Conservation (phyloP, 1,140 invertebrate species). For the Lasioglossum baleicum region DNA sequence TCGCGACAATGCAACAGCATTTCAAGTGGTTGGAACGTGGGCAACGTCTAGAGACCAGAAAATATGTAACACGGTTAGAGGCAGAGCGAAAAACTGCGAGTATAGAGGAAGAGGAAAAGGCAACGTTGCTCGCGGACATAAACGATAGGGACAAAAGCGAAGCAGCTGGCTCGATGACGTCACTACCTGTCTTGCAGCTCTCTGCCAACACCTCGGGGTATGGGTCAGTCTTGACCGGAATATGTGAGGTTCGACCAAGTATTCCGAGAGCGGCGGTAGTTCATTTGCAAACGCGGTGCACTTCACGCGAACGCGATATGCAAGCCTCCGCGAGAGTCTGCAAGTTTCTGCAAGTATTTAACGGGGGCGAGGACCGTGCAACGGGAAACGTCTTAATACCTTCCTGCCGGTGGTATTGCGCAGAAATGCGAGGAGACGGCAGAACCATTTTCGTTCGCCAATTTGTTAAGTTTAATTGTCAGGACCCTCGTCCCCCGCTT, state of each 20-base stretch:
- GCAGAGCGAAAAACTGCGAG: background rate
- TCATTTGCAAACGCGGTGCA: slow-evolving; percentile 20
- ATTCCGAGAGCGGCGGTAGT: slow-evolving; percentile 51
- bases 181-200: slow-evolving; percentile 74
- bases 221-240: slow-evolving; percentile 65
- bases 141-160: slow-evolving; percentile 54
- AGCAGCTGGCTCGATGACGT: slow-evolving; percentile 73
- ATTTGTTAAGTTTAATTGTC: background rate
- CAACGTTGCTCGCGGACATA: background rate
- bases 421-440: background rate
- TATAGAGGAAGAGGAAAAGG: background rate
- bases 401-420: background rate
- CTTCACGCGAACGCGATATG: background rate
- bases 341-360: slow-evolving; percentile 16
- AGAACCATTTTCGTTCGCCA: background rate
- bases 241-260: slow-evolving; percentile 36
- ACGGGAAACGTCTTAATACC: background rate
- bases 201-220: slow-evolving; percentile 66
- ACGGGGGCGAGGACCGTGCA: background rate
- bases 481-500: background rate
- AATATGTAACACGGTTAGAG: background rate
- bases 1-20: background rate
- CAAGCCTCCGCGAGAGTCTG: no score
- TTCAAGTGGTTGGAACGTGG: background rate
- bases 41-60: no score